Conservation (phyloP, 2,113 vertebrate genomes). For the Lonchura striata region DNA sequence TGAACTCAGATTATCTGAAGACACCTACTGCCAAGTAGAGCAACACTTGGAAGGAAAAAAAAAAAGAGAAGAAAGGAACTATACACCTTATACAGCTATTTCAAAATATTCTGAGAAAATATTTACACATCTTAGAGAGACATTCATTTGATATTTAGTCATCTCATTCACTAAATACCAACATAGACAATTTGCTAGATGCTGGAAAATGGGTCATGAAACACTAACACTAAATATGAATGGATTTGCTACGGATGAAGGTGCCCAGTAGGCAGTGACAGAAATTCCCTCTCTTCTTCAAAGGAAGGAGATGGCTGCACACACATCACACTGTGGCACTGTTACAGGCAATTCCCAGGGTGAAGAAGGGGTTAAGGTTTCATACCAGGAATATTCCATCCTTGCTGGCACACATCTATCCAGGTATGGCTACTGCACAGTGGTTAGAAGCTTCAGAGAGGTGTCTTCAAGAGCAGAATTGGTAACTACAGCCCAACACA, state of each 20-base stretch:
- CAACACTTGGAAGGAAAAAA: background rate
- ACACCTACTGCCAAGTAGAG: background rate
- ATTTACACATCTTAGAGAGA: background rate
- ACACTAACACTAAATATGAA: background rate
- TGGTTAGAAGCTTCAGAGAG: background rate
- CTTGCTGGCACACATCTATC: background rate
- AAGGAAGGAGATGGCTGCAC: background rate
- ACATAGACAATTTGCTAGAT: background rate
- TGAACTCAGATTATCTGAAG: background rate
- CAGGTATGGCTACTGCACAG: background rate
- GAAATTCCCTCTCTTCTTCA: background rate
- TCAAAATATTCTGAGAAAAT: background rate
- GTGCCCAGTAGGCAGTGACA: background rate
- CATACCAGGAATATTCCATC: background rate
- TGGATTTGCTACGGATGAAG: background rate
- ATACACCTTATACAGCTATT: background rate
- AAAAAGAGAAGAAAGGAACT: background rate
- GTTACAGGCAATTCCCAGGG: background rate
- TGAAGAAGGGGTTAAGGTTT: background rate
- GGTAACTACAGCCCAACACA: background rate
- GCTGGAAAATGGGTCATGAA: background rate
- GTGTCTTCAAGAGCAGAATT: background rate
- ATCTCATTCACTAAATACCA: background rate
- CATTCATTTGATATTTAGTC: background rate
- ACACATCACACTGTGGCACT: accelerated